These are phyloP conservation scores for Eristalis tenax DNA, from an alignment of 2,888 invertebrate genomes.

Conservation along the genomic window DNA sequence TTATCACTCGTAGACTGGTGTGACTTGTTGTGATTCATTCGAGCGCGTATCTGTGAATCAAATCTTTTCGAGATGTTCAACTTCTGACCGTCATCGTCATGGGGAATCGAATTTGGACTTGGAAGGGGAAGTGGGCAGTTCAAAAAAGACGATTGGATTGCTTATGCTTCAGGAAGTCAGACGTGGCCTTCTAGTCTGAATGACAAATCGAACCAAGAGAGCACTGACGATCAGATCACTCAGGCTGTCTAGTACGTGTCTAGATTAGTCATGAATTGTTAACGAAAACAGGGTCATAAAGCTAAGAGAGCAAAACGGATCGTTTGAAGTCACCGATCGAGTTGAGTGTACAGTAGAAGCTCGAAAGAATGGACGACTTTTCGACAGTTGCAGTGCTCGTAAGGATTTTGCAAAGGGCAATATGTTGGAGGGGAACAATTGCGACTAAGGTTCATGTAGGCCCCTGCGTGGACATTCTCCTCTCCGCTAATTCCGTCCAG, in stretches of 20 bases:
- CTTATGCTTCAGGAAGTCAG: background rate
- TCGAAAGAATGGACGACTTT: background rate
- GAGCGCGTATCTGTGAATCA: background rate
- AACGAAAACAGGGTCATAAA: background rate
- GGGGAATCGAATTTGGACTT: background rate
- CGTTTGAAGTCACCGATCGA: background rate
- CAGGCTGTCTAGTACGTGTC: background rate
- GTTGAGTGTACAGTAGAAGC: background rate
- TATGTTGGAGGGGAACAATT: no score
- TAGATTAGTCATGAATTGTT: background rate
- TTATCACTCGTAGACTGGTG: conserved; percentile 16
- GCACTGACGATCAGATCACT: background rate
- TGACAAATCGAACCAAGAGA: background rate
- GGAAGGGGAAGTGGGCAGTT: background rate
- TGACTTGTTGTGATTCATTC: background rate
- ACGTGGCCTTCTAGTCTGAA: background rate
- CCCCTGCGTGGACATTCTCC: no score
- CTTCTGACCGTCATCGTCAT: background rate
- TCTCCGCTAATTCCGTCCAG: no score
- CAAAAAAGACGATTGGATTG: background rate
- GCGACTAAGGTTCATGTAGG: no score
- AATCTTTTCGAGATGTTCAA: background rate
- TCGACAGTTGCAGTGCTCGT: background rate
- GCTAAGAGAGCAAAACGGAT: background rate
- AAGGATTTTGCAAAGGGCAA: no score